Percentiles rank a stretch among this genome's conserved stretches.
Conservation (phyloP, 2,113 vertebrate species). For the Cricetomys ansorgei region DNA sequence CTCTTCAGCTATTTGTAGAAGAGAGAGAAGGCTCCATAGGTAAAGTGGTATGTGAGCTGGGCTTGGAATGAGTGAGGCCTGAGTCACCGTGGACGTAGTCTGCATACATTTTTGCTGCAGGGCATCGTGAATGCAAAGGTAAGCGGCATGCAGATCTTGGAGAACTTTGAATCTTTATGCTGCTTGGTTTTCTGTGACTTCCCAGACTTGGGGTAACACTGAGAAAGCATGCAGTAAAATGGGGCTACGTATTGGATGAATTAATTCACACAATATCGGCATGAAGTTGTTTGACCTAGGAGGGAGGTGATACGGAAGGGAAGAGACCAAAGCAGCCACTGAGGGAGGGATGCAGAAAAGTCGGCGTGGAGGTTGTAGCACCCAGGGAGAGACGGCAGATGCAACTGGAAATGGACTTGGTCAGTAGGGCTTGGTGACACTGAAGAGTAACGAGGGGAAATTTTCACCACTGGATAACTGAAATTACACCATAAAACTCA, state of each 20-base stretch:
- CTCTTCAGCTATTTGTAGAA: neutral
- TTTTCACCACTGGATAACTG: neutral
- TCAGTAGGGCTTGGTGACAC: neutral
- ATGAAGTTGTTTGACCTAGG: neutral
- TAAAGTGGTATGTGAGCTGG: neutral
- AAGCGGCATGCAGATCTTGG: neutral
- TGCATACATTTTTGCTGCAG: neutral
- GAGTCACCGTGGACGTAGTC: neutral
- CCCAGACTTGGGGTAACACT: neutral
- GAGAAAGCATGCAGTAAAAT: neutral
- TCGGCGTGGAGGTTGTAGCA: too few relatives aligned
- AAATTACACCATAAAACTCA: neutral
- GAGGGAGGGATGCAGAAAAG: neutral
- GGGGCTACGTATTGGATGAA: neutral
- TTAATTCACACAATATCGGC: neutral
- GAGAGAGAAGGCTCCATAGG: neutral
- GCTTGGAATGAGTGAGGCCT: neutral
- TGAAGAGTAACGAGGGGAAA: neutral
- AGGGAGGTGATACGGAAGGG: neutral
- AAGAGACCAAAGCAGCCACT: neutral
- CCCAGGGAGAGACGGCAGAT: neutral
- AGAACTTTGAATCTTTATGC: neutral
- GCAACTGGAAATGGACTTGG: neutral
- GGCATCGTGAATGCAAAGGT: neutral
- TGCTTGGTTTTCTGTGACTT: neutral